phyloP scores from a whole-genome alignment of 1,140 invertebrate genomes.

The Drosophila gunungcola region DNA sequence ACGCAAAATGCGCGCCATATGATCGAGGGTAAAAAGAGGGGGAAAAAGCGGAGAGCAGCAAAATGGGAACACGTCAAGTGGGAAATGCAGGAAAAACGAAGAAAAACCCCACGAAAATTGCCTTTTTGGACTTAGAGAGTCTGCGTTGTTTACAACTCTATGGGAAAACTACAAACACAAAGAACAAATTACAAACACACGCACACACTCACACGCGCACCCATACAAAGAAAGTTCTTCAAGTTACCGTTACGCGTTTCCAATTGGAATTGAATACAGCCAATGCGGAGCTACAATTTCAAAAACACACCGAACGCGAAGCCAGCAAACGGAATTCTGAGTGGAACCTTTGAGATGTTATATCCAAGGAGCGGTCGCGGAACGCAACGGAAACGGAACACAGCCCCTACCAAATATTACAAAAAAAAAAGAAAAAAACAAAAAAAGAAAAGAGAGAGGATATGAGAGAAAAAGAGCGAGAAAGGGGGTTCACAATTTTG shows the following conservation, averaged over 20 bases:
- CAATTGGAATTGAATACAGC: constrained; percentile 50
- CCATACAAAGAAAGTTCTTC: constrained; percentile 5
- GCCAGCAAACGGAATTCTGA: constrained; percentile 74
- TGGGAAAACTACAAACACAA: constrained; percentile 15
- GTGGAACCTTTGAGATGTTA: constrained; percentile 45
- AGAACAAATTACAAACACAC: constrained; percentile 1
- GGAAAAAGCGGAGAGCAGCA: constrained; percentile 42
- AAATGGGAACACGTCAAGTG: constrained; percentile 80
- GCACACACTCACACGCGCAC: neutral
- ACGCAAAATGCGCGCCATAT: constrained; percentile 80
- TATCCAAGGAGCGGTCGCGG: constrained; percentile 51
- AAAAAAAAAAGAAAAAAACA: neutral
- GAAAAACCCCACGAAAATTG: constrained; percentile 16
- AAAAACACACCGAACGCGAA: constrained; percentile 68
- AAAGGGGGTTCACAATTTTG: constrained; percentile 8
- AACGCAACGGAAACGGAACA: constrained; percentile 54
- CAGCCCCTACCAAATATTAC: constrained; percentile 22
- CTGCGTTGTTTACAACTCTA: constrained; percentile 63
- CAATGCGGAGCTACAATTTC: constrained; percentile 23
- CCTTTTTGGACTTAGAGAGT: constrained; percentile 49
- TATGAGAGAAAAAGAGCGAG: neutral
- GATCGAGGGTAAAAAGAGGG: constrained; percentile 64
- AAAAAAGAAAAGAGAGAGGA: neutral
- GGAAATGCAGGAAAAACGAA: constrained; percentile 57
- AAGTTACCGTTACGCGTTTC: constrained; percentile 44